These are phyloP conservation scores for Papilio gigon DNA, from an alignment of 2,888 invertebrate genomes.

Conservation along the genomic window DNA sequence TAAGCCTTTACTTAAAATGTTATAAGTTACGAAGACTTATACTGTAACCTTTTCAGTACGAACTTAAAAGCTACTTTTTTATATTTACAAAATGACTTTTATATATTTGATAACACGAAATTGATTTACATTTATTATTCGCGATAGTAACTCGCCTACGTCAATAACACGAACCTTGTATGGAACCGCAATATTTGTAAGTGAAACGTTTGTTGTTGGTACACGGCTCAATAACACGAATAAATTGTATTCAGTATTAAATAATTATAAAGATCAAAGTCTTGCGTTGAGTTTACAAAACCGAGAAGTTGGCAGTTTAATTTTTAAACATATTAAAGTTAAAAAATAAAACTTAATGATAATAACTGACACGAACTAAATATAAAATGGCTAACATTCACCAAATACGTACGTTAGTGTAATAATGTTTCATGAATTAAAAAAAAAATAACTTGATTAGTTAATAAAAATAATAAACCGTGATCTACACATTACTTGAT, in stretches of 20 bases:
- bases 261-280: too few species aligned
- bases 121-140: background rate
- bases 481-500: background rate
- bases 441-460: too few species aligned
- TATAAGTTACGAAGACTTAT: too few species aligned
- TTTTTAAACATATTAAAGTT: too few species aligned
- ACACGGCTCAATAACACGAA: background rate
- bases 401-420: too few species aligned
- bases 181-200: background rate
- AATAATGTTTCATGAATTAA: too few species aligned
- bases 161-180: background rate
- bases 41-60: background rate
- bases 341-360: too few species aligned
- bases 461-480: constrained; percentile 13
- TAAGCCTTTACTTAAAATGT: too few species aligned
- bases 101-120: background rate
- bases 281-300: background rate
- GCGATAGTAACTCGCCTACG: background rate
- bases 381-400: too few species aligned
- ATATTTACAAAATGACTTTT: background rate
- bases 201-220: background rate
- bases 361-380: too few species aligned
- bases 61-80: background rate
- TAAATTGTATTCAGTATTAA: too few species aligned
- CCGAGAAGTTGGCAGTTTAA: background rate